A percentile compares a stretch with the other conserved stretches of the same genome.
Evolutionary conservation across 1,140 invertebrate species (phyloP).

Genomic region (Scaptodrosophila lebanonensis): DNA sequence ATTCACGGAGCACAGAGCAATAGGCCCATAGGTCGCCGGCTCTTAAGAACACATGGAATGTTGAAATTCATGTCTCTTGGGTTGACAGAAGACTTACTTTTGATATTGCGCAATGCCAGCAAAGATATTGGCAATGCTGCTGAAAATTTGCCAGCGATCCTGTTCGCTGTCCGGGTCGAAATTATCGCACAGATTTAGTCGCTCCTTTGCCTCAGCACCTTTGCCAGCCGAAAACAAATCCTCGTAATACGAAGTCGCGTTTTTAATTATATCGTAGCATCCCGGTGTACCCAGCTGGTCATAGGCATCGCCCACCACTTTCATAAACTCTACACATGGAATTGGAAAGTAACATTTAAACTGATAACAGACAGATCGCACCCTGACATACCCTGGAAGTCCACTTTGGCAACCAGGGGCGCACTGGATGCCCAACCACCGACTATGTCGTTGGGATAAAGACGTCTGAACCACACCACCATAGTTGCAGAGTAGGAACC

Average conservation of each 20-base stretch:
- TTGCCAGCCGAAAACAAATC: slow-evolving; percentile 58
- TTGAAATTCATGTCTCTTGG: background rate
- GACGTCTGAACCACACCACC: slow-evolving; percentile 85
- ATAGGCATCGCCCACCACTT: slow-evolving; percentile 50
- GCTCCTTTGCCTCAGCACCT: slow-evolving; percentile 40
- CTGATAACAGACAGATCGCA: background rate
- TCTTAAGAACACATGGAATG: slow-evolving; percentile 1
- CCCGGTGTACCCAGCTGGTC: slow-evolving; percentile 72
- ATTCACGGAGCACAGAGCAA: slow-evolving; percentile 44
- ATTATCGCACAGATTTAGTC: slow-evolving; percentile 70
- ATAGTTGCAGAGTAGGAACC: slow-evolving; percentile 90
- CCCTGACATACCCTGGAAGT: slow-evolving; percentile 78
- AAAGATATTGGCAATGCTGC: slow-evolving; percentile 65
- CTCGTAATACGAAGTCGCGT: slow-evolving; percentile 79
- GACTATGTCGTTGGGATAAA: slow-evolving; percentile 85
- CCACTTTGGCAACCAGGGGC: slow-evolving; percentile 83
- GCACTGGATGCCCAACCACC: slow-evolving; percentile 85
- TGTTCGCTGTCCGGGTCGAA: slow-evolving; percentile 51
- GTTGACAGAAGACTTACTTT: slow-evolving; percentile 24
- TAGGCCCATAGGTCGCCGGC: slow-evolving; percentile 41
- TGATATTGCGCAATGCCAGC: slow-evolving; percentile 66
- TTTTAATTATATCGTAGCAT: slow-evolving; percentile 78
- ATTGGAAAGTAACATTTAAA: background rate
- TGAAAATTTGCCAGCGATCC: slow-evolving; percentile 68
- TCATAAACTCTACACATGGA: slow-evolving; percentile 45